These are phyloP conservation scores for Alentia gelatinosa DNA, from an alignment of 2,888 invertebrate genomes.

Conservation along the genomic window DNA sequence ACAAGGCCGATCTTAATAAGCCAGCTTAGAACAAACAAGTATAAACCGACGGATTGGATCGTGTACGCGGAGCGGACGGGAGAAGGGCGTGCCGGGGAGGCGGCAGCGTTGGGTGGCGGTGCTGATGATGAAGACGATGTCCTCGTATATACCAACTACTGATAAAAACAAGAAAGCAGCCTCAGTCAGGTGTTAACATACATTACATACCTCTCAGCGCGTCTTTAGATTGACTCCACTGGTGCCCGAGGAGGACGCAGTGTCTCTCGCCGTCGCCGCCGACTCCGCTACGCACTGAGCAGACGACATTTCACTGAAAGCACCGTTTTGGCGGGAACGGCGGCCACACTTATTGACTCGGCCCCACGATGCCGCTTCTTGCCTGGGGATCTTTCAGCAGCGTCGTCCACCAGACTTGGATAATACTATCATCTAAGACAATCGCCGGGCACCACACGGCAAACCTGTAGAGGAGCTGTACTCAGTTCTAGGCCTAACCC, in stretches of 20 bases:
- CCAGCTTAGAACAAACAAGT: slow-evolving; percentile 17
- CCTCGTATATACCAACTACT: neutral
- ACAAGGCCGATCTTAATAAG: neutral
- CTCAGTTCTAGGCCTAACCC: too few relatives aligned
- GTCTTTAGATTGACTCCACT: slow-evolving; percentile 9
- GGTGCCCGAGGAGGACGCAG: neutral
- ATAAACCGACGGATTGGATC: neutral
- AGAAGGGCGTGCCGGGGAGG: neutral
- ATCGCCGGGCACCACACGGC: too few relatives aligned
- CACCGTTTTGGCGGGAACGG: neutral
- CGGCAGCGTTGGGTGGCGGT: neutral
- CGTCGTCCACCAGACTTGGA: too few relatives aligned
- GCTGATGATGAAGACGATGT: neutral
- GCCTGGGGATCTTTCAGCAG: too few relatives aligned
- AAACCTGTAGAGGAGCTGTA: too few relatives aligned
- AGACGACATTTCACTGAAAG: neutral
- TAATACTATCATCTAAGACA: too few relatives aligned
- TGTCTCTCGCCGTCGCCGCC: neutral
- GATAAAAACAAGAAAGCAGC: neutral
- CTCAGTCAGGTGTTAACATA: slow-evolving; percentile 16
- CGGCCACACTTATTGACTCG: slow-evolving; percentile 1
- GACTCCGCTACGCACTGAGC: neutral
- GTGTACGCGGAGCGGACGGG: neutral
- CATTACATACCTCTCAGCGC: slow-evolving; percentile 17
- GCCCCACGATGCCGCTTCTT: too few relatives aligned